Conservation (phyloP, 2,113 vertebrate species). For the Vireo altiloquus region DNA sequence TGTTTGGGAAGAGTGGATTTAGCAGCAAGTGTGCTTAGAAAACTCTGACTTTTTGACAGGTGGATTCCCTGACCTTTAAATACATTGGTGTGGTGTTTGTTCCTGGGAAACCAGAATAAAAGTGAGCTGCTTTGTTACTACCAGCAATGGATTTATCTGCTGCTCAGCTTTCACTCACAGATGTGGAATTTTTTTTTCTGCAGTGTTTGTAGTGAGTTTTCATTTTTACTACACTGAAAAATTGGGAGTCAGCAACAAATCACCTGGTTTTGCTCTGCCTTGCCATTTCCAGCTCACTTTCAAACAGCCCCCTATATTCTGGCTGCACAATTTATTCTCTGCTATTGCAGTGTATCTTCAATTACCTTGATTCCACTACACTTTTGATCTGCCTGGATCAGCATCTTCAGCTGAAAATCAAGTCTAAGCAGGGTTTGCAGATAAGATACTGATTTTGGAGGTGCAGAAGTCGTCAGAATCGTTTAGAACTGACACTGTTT, state of each 20-base stretch:
- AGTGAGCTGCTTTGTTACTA: neutral
- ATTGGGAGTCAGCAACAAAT: neutral
- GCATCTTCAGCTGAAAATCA: neutral
- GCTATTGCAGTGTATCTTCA: neutral
- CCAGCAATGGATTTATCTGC: neutral
- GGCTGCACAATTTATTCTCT: neutral
- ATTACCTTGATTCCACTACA: neutral
- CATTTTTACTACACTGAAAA: neutral
- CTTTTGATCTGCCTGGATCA: neutral
- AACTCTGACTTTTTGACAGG: neutral
- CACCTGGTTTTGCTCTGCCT: neutral
- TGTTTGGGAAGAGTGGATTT: neutral
- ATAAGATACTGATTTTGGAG: neutral
- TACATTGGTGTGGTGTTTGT: fast-evolving
- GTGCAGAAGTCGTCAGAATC: neutral
- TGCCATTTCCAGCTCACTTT: neutral
- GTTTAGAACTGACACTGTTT: neutral
- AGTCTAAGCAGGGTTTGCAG: neutral
- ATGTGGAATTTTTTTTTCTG: neutral
- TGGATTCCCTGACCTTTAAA: neutral
- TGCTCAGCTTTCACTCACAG: neutral
- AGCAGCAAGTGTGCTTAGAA: neutral
- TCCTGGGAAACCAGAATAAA: neutral
- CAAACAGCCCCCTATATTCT: neutral
- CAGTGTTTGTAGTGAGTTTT: neutral